Evolutionary conservation across 2,888 invertebrate genomes (phyloP).

Genomic region (Hirudinaria manillensis): DNA sequence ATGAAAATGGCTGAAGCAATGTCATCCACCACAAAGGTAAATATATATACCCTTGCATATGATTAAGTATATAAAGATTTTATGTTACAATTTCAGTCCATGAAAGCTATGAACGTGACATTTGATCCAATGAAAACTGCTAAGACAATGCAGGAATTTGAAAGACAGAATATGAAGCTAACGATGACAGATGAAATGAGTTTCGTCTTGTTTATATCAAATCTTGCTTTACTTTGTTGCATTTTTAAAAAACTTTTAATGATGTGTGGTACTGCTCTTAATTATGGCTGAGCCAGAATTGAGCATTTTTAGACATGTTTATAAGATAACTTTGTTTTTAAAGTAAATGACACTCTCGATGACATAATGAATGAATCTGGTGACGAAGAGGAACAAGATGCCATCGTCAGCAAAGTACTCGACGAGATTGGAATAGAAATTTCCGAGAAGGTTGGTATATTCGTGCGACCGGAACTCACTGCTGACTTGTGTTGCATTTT

Average conservation of each 20-base stretch:
- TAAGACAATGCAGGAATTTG: conserved; percentile 75
- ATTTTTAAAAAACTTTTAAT: no score
- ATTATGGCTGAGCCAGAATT: not conserved
- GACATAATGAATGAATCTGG: conserved; percentile 81
- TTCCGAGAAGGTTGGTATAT: conserved; percentile 67
- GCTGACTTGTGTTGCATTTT: not conserved
- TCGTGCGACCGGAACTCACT: not conserved
- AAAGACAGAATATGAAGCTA: conserved; percentile 77
- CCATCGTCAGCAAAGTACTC: conserved; percentile 78
- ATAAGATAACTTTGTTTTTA: not conserved
- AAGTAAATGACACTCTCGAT: conserved; percentile 82
- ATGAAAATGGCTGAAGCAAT: conserved; percentile 78
- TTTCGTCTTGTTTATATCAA: no score
- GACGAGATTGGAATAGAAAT: conserved; percentile 94
- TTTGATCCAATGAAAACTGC: conserved; percentile 79
- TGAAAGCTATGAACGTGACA: conserved; percentile 78
- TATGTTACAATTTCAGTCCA: conserved; percentile 59
- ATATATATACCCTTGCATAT: not conserved
- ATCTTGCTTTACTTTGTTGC: not conserved
- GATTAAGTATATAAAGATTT: conserved; percentile 11
- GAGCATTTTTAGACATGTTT: not conserved
- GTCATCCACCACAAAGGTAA: conserved; percentile 72
- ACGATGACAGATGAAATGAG: conserved; percentile 93
- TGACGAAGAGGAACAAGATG: conserved; percentile 81
- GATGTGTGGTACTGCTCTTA: not conserved